phyloP scores from a whole-genome alignment of 2,888 invertebrate genomes.

The Calameuta pallipes region DNA sequence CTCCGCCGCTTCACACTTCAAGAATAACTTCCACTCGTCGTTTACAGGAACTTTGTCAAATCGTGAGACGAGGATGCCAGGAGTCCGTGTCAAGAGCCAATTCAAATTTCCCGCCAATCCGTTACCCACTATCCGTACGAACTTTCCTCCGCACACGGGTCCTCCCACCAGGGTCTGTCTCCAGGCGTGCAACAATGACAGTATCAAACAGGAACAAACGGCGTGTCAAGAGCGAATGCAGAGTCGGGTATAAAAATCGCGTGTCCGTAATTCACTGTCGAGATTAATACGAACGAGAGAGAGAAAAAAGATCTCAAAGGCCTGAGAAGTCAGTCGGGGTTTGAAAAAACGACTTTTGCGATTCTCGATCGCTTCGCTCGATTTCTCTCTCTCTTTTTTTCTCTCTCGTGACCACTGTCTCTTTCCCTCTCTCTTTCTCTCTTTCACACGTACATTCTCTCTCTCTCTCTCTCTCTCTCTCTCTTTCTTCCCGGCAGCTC shows the following conservation, averaged over 20 bases:
- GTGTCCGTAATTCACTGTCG: not conserved
- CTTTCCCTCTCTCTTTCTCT: constrained; percentile 25
- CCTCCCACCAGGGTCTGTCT: not conserved
- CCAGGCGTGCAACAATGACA: not conserved
- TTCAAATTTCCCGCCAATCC: not conserved
- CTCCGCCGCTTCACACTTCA: not conserved
- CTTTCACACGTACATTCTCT: constrained; percentile 23
- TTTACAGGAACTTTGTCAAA: not conserved
- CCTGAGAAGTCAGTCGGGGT: not conserved
- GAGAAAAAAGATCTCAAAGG: not conserved
- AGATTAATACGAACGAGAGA: constrained; percentile 1
- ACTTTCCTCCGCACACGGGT: not conserved
- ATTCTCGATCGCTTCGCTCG: not conserved
- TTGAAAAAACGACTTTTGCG: not conserved
- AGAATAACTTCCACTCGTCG: not conserved
- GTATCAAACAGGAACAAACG: not conserved
- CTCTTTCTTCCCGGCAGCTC: constrained; percentile 3
- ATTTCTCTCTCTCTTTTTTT: not conserved
- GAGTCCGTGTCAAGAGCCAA: not conserved
- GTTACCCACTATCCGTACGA: not conserved
- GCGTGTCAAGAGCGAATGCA: not conserved
- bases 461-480: constrained; percentile 10
- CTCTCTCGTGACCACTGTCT: constrained; percentile 24
- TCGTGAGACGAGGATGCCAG: not conserved
- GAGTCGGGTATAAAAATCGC: not conserved